Evolutionary conservation across 2,888 invertebrate species (phyloP).

Genomic region (Hirtodrosophila confusa): DNA sequence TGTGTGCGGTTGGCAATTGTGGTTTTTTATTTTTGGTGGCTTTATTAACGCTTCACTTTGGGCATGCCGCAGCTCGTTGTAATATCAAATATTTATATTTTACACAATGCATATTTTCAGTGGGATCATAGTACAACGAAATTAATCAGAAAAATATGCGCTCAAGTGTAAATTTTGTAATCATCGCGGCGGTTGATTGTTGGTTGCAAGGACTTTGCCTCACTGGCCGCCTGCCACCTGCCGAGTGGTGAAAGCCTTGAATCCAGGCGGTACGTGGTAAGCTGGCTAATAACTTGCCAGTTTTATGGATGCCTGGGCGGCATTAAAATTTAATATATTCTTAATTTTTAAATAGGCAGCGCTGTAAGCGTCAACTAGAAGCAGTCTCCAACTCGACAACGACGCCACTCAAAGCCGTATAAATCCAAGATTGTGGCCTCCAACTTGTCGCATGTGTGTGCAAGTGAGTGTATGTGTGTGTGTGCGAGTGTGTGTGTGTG

Average conservation of each 20-base stretch:
- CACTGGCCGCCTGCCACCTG: constrained; percentile 1
- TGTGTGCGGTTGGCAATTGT: constrained; percentile 63
- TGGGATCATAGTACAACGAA: constrained; percentile 49
- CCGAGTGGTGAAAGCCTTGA: not conserved
- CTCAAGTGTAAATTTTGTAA: constrained; percentile 71
- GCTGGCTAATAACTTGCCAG: constrained; percentile 67
- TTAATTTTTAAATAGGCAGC: constrained; percentile 75
- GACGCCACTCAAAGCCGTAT: constrained; percentile 73
- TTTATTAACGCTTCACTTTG: constrained; percentile 41
- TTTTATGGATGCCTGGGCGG: constrained; percentile 49
- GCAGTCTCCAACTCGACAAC: constrained; percentile 31
- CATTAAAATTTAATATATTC: constrained; percentile 73
- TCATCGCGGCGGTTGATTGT: constrained; percentile 65
- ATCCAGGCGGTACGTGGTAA: constrained; percentile 30
- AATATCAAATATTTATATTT: constrained; percentile 65
- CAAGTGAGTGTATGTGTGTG: constrained; percentile 7
- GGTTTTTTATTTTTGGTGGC: constrained; percentile 33
- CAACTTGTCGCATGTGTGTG: constrained; percentile 71
- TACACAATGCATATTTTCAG: constrained; percentile 39
- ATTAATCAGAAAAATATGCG: constrained; percentile 73
- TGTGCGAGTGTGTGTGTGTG: constrained; percentile 17
- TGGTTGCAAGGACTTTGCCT: constrained; percentile 19
- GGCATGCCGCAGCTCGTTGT: constrained; percentile 20
- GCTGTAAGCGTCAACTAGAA: constrained; percentile 47
- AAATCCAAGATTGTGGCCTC: constrained; percentile 78